A percentile compares a stretch with the other conserved stretches of the same genome.
These are phyloP conservation scores for Platyscapa corneri DNA, from an alignment of 1,140 invertebrate species.

Conservation along the genomic window DNA sequence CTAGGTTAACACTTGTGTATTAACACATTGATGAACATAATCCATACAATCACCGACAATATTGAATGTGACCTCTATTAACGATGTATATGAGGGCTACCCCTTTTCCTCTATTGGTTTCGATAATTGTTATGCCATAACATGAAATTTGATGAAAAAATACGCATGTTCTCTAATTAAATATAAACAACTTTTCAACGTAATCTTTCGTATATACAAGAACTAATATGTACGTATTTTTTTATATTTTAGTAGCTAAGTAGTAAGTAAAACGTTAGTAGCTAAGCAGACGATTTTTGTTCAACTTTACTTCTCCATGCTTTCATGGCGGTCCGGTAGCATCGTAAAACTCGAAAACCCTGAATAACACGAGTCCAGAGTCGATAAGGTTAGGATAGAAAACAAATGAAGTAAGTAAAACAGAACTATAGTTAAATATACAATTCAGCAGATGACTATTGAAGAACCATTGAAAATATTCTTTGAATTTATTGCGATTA, in stretches of 20 bases:
- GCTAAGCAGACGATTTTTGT: not conserved
- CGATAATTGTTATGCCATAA: too few relatives aligned
- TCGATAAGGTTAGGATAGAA: not conserved
- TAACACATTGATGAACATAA: not conserved
- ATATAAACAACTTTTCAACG: too few relatives aligned
- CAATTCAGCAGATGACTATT: not conserved
- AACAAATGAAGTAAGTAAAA: not conserved
- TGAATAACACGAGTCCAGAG: too few relatives aligned
- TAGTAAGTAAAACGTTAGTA: too few relatives aligned
- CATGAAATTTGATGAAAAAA: too few relatives aligned
- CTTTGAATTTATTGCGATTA: not conserved
- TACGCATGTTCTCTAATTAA: too few relatives aligned
- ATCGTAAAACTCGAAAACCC: constrained; percentile 23
- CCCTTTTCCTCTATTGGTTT: too few relatives aligned
- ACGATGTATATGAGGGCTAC: too few relatives aligned
- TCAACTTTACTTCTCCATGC: too few relatives aligned
- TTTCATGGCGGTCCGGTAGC: not conserved
- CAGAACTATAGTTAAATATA: constrained; percentile 10
- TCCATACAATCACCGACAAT: not conserved
- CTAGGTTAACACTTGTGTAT: not conserved
- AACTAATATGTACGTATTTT: too few relatives aligned
- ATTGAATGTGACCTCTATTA: not conserved
- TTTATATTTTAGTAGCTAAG: too few relatives aligned
- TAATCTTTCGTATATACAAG: too few relatives aligned
- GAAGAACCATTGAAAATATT: constrained; percentile 21